These are phyloP conservation scores for Tyrannus savana DNA, from an alignment of 2,113 vertebrate species.

Conservation along the genomic window DNA sequence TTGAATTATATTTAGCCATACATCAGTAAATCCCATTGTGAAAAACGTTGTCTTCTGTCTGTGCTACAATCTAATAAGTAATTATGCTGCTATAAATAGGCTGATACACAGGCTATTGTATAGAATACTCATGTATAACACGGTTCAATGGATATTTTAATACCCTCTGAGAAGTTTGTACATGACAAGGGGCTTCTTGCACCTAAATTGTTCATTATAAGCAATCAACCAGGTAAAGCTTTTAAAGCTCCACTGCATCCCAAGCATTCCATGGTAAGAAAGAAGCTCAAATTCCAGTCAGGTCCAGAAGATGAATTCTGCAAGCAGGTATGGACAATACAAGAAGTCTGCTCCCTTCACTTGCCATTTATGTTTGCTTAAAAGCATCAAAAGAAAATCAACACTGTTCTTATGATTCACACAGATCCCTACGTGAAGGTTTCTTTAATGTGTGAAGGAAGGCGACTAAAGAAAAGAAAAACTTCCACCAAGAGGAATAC, in stretches of 20 bases:
- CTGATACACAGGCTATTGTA: not conserved
- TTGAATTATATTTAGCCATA: not conserved
- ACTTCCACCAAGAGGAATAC: slow-evolving; percentile 98
- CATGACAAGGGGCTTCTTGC: slow-evolving; percentile 29
- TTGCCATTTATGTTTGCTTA: not conserved
- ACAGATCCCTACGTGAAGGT: slow-evolving; percentile 99
- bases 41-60: not conserved
- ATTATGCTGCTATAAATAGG: slow-evolving; percentile 30
- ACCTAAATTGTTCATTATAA: slow-evolving; percentile 40
- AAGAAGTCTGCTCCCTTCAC: not conserved
- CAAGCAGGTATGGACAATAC: not conserved
- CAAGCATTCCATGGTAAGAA: not conserved
- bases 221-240: slow-evolving; percentile 12
- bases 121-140: not conserved
- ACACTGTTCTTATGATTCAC: slow-evolving; percentile 20
- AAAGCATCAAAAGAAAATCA: not conserved
- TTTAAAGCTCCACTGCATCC: not conserved
- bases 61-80: not conserved
- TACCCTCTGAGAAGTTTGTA: not conserved
- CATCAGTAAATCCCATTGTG: not conserved
- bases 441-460: slow-evolving; percentile 96
- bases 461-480: slow-evolving; percentile 97
- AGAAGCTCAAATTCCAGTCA: not conserved
- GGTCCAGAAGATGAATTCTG: not conserved
- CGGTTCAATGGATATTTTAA: not conserved